Evolutionary conservation across 2,888 invertebrate genomes (phyloP).

Genomic region (Heliconius ethilla): DNA sequence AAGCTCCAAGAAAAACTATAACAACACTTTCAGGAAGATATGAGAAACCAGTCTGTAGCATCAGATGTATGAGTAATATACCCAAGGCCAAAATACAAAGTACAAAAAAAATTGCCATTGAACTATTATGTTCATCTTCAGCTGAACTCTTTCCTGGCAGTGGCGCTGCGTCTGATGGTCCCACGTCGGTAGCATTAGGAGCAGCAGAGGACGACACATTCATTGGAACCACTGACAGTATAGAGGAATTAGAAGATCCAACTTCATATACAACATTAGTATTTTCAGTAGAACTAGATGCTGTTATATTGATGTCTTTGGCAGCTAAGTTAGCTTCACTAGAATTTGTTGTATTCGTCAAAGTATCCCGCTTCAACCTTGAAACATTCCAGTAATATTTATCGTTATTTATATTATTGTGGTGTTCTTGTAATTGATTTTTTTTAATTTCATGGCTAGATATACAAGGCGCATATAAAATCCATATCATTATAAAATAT

Average conservation of each 20-base stretch:
- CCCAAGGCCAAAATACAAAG: conserved; percentile 96
- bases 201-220: conserved; percentile 63
- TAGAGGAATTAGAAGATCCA: conserved; percentile 63
- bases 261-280: conserved; percentile 63
- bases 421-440: conserved; percentile 4
- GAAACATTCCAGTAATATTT: conserved; percentile 25
- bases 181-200: conserved; percentile 73
- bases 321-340: conserved; percentile 58
- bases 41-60: conserved; percentile 97
- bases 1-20: conserved; percentile 95
- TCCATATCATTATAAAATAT: conserved; percentile 36
- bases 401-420: conserved; percentile 10
- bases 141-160: conserved; percentile 94
- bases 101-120: conserved; percentile 98
- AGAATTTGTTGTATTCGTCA: conserved; percentile 57
- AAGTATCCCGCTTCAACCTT: conserved; percentile 65
- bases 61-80: conserved; percentile 95
- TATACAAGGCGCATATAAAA: conserved; percentile 31
- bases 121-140: conserved; percentile 97
- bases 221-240: conserved; percentile 61
- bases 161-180: conserved; percentile 88
- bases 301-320: conserved; percentile 48
- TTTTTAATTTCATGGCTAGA: conserved; percentile 9
- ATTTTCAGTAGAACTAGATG: conserved; percentile 61
- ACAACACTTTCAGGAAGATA: conserved; percentile 99